Base-by-base conservation (phyloP, 2,888 invertebrate genomes). In the Lithophane socia region DNA sequence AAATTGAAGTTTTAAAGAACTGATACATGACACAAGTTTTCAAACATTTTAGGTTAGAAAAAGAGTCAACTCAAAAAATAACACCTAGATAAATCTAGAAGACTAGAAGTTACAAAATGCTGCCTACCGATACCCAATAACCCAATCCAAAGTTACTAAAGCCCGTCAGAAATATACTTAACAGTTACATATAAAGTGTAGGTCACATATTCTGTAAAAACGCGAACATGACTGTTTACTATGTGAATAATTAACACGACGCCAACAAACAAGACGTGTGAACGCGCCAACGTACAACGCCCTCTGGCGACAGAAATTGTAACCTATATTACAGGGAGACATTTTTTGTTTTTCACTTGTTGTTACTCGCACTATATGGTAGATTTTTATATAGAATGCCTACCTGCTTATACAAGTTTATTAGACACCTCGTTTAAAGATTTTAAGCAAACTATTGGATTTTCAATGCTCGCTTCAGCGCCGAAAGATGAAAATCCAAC, bases 181-280 rank as follows among this genome's bases (percentile, higher is more conserved):
- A 84, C 61, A 75, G 64, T 77, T 61, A 83, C 85, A 83, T 74
- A 85, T 86, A 87, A 88, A 86, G 85, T 81, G 80, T 68, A 82
- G 73, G 77, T 82, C 84, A 88, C 89, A 91, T 89, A 87, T 90
- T 87, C 89, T 88, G 88, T 91, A 92, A 94, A 93, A 94, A 93
- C 88, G 88, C 90, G 88, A 84, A 86, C 90, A 88, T 86, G 89
- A 84, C 86, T 91, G 92, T 94, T 93, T 93, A 92, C 92, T 86
- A 80, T 82, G 78, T 94, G 93, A 93, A 94, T 94, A 94, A 93
- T 94, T 93, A 93, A 94, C 79, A 64, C 75, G 58, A 69, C 65
- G 85, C 88, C 86, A 91, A 91, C 92, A 93, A 92, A 93, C 93
- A 93, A 93, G 92, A 93, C 91, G 92, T 93, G 94, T 93, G 92